These are phyloP conservation scores for Neomonachus schauinslandi DNA, from an alignment of 2,113 vertebrate species.

Conservation along the genomic window DNA sequence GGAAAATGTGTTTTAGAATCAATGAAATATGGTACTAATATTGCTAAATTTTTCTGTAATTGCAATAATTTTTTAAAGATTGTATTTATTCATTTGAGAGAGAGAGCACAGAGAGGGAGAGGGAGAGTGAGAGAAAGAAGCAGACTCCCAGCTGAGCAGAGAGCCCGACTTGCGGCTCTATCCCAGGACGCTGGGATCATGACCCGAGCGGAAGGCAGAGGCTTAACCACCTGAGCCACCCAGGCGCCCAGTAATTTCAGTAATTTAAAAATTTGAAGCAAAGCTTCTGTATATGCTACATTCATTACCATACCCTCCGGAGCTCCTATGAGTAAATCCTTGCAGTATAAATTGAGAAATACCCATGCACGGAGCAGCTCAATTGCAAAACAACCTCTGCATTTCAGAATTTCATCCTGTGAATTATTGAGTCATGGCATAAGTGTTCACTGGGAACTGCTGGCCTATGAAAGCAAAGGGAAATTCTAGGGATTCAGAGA, in stretches of 20 bases:
- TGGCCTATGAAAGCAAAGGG: background rate
- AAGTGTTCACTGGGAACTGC: background rate
- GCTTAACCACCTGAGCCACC: too few species aligned
- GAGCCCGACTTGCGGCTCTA: too few species aligned
- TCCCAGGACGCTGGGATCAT: too few species aligned
- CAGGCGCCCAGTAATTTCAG: background rate
- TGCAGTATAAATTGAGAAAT: background rate
- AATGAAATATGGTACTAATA: background rate
- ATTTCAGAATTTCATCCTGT: background rate
- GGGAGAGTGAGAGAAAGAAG: too few species aligned
- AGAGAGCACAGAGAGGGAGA: too few species aligned
- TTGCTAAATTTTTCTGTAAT: background rate
- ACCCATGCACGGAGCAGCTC: background rate
- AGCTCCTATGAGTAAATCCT: background rate
- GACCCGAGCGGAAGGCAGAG: too few species aligned
- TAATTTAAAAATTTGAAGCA: background rate
- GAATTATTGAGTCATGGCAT: background rate
- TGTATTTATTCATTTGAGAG: too few species aligned
- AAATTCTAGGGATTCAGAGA: background rate
- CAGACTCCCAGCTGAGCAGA: too few species aligned
- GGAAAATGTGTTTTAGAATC: background rate
- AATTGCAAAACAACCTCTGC: background rate
- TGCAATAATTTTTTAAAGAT: background rate
- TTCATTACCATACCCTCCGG: background rate
- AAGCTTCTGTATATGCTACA: background rate